Evolutionary conservation across 1,140 invertebrate genomes (phyloP).

Genomic region (Aphis gossypii): DNA sequence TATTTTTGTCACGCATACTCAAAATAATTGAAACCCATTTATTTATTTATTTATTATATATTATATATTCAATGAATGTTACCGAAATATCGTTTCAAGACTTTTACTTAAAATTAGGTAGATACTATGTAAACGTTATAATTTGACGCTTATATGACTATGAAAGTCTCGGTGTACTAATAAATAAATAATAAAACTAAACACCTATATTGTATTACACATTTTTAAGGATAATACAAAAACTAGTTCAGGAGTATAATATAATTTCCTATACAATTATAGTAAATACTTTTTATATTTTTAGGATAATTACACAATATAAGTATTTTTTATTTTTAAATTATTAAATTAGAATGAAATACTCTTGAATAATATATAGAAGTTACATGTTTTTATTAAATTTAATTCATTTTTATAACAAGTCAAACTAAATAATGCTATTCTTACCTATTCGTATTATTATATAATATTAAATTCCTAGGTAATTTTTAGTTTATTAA

Average conservation of each 20-base stretch:
- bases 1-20: not conserved
- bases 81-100: not conserved
- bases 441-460: not conserved
- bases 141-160: not conserved
- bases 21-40: not conserved
- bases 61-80: not conserved
- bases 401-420: not conserved
- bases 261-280: not conserved
- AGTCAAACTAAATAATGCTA: not conserved
- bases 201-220: too few relatives aligned
- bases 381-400: not conserved
- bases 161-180: not conserved
- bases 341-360: not conserved
- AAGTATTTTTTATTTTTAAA: not conserved
- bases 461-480: not conserved
- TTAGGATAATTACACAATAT: not conserved
- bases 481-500: not conserved
- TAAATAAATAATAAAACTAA: too few relatives aligned
- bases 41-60: not conserved
- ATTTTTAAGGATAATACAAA: too few relatives aligned
- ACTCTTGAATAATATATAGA: not conserved
- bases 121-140: not conserved
- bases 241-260: not conserved
- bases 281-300: not conserved
- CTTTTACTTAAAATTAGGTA: not conserved